These are phyloP conservation scores for Lagopus muta DNA, from an alignment of 2,113 vertebrate species.

Conservation along the genomic window DNA sequence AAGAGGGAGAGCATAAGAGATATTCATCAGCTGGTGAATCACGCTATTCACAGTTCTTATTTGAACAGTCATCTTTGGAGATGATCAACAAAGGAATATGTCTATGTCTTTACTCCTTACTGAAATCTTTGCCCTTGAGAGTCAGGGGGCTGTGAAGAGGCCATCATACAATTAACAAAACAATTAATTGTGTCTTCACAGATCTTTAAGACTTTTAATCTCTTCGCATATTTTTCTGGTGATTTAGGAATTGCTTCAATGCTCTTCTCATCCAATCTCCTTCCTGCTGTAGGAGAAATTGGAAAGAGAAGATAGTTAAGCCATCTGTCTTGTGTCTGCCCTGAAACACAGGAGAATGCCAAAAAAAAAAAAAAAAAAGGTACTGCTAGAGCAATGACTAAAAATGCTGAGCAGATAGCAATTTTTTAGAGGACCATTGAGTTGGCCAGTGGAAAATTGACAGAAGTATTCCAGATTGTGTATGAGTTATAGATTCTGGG, in stretches of 20 bases:
- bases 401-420: background rate
- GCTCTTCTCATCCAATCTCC: background rate
- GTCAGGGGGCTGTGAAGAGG: background rate
- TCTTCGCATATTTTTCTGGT: slow-evolving; percentile 39
- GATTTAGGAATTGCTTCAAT: background rate
- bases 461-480: background rate
- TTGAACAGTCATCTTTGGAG: slow-evolving; percentile 36
- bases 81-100: slow-evolving; percentile 23
- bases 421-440: background rate
- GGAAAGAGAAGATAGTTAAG: background rate
- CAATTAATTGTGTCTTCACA: slow-evolving; percentile 24
- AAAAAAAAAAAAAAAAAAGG: background rate
- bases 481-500: background rate
- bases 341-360: background rate
- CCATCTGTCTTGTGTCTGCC: background rate
- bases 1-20: slow-evolving; percentile 24
- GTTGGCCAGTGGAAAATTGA: background rate
- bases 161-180: slow-evolving; percentile 24
- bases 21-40: slow-evolving; percentile 60
- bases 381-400: background rate
- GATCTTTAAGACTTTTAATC: slow-evolving; percentile 27
- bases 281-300: background rate
- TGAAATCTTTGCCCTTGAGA: slow-evolving; percentile 39
- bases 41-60: slow-evolving; percentile 40
- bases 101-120: background rate